These are phyloP conservation scores for Anthrax anthrax DNA, from an alignment of 2,888 invertebrate species.

Conservation along the genomic window DNA sequence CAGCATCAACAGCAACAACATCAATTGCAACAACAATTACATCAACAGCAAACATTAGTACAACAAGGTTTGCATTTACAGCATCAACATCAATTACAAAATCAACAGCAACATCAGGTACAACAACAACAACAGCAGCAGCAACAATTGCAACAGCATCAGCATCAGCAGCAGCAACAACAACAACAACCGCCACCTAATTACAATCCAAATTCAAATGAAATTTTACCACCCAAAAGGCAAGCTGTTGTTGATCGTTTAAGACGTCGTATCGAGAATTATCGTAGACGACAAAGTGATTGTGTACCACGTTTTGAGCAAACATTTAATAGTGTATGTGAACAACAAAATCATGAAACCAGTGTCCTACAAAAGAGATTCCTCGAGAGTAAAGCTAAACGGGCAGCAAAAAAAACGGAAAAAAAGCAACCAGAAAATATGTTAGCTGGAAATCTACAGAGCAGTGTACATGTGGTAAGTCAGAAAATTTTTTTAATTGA, in stretches of 20 bases:
- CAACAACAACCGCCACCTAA: constrained; percentile 18
- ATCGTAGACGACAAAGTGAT: constrained; percentile 71
- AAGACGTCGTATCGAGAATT: constrained; percentile 72
- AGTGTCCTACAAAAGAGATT: constrained; percentile 75
- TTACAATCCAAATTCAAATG: constrained; percentile 19
- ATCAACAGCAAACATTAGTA: constrained; percentile 22
- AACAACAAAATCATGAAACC: constrained; percentile 84
- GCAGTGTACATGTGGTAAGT: constrained; percentile 64
- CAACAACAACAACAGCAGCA: constrained; percentile 18
- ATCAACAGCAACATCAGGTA: constrained; percentile 21
- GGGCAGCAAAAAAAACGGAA: constrained; percentile 69
- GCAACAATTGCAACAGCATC: constrained; percentile 17
- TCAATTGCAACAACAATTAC: constrained; percentile 38
- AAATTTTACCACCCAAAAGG: constrained; percentile 60
- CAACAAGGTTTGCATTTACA: constrained; percentile 11
- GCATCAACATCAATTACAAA: constrained; percentile 15
- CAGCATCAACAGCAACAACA: constrained; percentile 42
- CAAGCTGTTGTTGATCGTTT: constrained; percentile 79
- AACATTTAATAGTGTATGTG: constrained; percentile 72
- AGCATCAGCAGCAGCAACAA: constrained; percentile 18
- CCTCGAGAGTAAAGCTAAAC: constrained; percentile 81
- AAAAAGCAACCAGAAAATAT: constrained; percentile 40
- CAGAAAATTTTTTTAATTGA: neutral
- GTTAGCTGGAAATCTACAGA: constrained; percentile 41
- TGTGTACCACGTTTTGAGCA: constrained; percentile 80